Evolutionary conservation across 2,113 vertebrate species (phyloP), one percentile per base, ranked within the genome.

Genomic region (Bubo blakistoni): DNA sequence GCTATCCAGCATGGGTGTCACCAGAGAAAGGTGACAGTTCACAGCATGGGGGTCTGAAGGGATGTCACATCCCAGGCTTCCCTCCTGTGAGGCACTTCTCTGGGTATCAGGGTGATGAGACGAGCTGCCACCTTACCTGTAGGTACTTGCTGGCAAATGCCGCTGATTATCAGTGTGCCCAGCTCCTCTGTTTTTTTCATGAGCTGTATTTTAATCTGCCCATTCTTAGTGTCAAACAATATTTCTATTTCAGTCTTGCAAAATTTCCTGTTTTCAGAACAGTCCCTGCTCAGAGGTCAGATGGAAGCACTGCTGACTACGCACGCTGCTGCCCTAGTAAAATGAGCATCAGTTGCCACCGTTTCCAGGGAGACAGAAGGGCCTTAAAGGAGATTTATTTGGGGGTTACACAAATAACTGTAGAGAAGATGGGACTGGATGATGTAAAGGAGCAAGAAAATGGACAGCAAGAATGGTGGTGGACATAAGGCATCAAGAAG

Each of bases 281-380:
- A 63, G 66, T 46, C 20, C 15, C n/a, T 0, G 1, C 66, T 55
- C 55, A 74, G 61, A 62, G 26, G 51, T 42, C 73, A 71, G 57
- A 63, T 38, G 46, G 0, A 3, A 54, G 49, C 67, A 38, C 30
- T 66, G 55, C 36, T 85, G 55, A 29, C 55, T 27, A 42, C 13
- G 3, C 70, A 30, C 30, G 59, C 47, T 69, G 82, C 71, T 88
- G 61, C n/a, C 52, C 46, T 55, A 46, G 61, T 55, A 83, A 92
- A 88, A 36, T 0, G 1, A 82, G 30, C n/a, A 46, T 46, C 30
- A 21, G 26, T 74, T 88, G 16, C 25, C 16, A 47, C 10, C 0
- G 6, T 83, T 88, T 92, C 58, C 55, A 92, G 44, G 52, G 74
- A 94, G 67, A 88, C 38, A 78, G 32, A 94, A 86, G n/a, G 42